Conservation (phyloP, 2,888 invertebrate genomes). For the Mechanitis mazaeus region DNA sequence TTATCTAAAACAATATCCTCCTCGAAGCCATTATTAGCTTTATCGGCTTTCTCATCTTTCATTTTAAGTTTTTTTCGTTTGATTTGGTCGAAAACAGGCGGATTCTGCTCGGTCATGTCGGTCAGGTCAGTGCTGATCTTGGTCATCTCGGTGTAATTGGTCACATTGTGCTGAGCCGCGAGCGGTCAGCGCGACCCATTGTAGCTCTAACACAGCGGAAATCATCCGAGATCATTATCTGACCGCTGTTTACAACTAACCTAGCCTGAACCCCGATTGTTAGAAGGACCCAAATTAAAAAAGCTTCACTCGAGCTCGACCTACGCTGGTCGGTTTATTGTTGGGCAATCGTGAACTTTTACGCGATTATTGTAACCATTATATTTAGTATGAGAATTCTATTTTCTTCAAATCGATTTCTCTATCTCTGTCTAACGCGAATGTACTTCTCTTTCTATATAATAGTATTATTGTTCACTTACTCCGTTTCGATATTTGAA, state of each 20-base stretch:
- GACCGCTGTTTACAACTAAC: slow-evolving; percentile 58
- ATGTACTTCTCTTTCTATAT: slow-evolving; percentile 47
- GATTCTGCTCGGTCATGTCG: slow-evolving; percentile 52
- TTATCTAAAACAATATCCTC: slow-evolving; percentile 24
- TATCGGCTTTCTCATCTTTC: slow-evolving; percentile 27
- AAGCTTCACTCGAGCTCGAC: slow-evolving; percentile 49
- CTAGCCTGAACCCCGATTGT: slow-evolving; percentile 42
- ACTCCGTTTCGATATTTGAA: slow-evolving; percentile 58
- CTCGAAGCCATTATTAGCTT: slow-evolving; percentile 23
- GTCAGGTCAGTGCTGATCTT: slow-evolving; percentile 58
- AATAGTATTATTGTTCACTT: slow-evolving; percentile 72
- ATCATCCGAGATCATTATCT: slow-evolving; percentile 75
- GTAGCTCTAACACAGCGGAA: slow-evolving; percentile 71
- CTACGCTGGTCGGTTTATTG: slow-evolving; percentile 53
- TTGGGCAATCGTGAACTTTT: slow-evolving; percentile 74
- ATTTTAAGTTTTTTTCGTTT: slow-evolving; percentile 53
- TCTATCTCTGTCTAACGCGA: slow-evolving; percentile 42
- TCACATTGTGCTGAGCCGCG: slow-evolving; percentile 58
- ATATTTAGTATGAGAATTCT: slow-evolving; percentile 74
- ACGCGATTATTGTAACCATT: slow-evolving; percentile 73
- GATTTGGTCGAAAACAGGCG: slow-evolving; percentile 53
- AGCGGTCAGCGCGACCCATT: slow-evolving; percentile 63
- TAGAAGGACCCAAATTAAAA: slow-evolving; percentile 39
- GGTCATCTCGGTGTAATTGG: slow-evolving; percentile 69
- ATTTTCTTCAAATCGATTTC: slow-evolving; percentile 64